Conservation (phyloP, 1,140 invertebrate species). For the Zaprionus davidi region DNA sequence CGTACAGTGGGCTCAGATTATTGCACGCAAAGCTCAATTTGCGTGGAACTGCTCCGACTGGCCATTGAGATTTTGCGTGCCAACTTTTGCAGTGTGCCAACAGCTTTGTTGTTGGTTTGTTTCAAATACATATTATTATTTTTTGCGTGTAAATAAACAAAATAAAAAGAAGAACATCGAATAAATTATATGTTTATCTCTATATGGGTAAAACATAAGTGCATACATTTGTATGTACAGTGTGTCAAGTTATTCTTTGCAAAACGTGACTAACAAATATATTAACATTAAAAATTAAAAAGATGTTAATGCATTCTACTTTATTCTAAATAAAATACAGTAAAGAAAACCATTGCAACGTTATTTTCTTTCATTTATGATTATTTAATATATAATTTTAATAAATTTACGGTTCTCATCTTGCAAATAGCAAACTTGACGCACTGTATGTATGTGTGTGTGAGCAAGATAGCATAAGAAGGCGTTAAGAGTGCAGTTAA, state of each 20-base stretch:
- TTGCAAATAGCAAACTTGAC: too few relatives aligned
- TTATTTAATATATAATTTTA: too few relatives aligned
- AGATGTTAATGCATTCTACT: too few relatives aligned
- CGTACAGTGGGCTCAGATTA: constrained; percentile 46
- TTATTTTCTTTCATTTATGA: too few relatives aligned
- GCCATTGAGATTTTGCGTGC: constrained; percentile 81
- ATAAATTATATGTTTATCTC: constrained; percentile 59
- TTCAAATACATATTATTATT: constrained; percentile 29
- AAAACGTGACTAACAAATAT: too few relatives aligned
- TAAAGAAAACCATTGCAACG: too few relatives aligned
- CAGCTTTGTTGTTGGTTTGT: constrained; percentile 63
- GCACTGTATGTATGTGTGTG: background rate
- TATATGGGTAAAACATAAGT: constrained; percentile 33
- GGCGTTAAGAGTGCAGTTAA: constrained; percentile 14
- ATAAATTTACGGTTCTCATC: too few relatives aligned
- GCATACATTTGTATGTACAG: constrained; percentile 7
- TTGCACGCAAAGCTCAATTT: constrained; percentile 79
- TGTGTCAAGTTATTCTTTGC: background rate
- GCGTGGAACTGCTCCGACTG: constrained; percentile 82
- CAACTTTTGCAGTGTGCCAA: constrained; percentile 83
- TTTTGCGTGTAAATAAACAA: constrained; percentile 79
- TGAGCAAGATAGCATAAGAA: constrained; percentile 29
- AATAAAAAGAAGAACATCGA: constrained; percentile 66
- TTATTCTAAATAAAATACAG: too few relatives aligned
- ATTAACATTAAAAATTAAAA: too few relatives aligned